Evolutionary conservation across 64 coral and sea anemone species (phyloP), one percentile per base, ranked within the genome.

Genomic region (Stichodactyla helianthus): DNA sequence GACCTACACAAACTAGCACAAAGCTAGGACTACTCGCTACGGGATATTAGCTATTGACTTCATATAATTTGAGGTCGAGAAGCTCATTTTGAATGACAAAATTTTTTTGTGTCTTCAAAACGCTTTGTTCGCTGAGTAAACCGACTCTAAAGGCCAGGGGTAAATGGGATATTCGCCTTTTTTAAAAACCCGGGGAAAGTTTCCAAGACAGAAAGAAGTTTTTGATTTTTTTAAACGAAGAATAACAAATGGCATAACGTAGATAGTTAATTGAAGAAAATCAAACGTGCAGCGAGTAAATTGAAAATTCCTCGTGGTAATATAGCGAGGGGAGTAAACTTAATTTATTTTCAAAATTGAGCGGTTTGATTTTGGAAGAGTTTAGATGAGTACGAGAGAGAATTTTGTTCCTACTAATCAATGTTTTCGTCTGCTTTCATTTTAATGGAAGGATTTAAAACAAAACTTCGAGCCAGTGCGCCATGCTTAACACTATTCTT

Each of bases 1-100:
- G 78, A 20, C 28, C 77, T 50, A 15, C 31, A 79, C 9, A 79
- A 79, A 79, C 77, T 18, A 79, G 28, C 12, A 52, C 77, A 79
- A 79, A 79, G 31, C 20, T 23, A n/a, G 4, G 53, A 11, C 31
- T 81, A 12, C 78, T 18, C 2, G 50, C 7, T 12, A 81, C 78
- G 78, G 78, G 52, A 81, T 81, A 81, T 81, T 81, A 20, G 51
- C 78, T 81, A 52, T 81, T 81, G 78, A 81, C 78, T 22, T 71
- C 50, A 81, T 74, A 81, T 51, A 20, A 81, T 81, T 52, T 81
- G 52, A 81, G 78, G 52, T 81, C 35, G 20, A 52, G 16, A 52
- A 52, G 78, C 26, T 81, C 50, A 81, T 27, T 74, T 74, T 23
- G 12, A 7, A 31, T 74, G 68, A 74, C 68, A 74, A 74, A 74